Base-by-base conservation (phyloP, 2,113 vertebrate genomes). In the Bufo gargarizans region DNA sequence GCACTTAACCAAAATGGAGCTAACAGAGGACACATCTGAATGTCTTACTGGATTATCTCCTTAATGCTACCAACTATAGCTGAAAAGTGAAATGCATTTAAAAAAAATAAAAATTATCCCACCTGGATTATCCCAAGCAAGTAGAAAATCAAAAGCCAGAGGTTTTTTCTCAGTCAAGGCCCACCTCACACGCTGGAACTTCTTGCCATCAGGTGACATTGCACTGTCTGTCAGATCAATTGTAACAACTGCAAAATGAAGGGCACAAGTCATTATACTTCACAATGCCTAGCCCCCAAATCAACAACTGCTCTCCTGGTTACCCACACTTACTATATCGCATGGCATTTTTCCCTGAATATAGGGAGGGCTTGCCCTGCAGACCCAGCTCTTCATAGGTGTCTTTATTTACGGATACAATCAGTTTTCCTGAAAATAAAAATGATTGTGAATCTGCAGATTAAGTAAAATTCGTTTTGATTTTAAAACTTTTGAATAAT, bases 381-480 rank as follows among this genome's bases (percentile, higher is more conserved):
- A 99, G 91, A 55, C 98, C 98, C 91, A 97, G 94, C 50, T 96
- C 91, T 92, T 99, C 96, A 0, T 97, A 99, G 0, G 97, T 97
- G 91, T 99, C 97, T 91, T 98, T 99, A 90, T 97, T 96, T 91
- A 99, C 93, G 50, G 97, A 99, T 6, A 99, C 91, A 91, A 96
- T 93, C 86, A 99, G 93, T 69, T 94, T 97, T 87, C 97, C 98
- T 99, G 89, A 12, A 86, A 67, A 43, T 19, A 82, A 77, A 10
- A 61, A 82, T 81, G 3, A 3, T 3, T 43, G 2, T 22, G 6
- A 67, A 45, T 4, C 43, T 45, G 12, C 33, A n/a, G 63, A 45
- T 72, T 3, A 14, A 16, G 69, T 45, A 14, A 6, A 45, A 11
- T 22, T 13, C 43, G 4, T 13, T 6, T 80, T 13, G 33, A 58